These are phyloP conservation scores for Spisula subtruncata DNA, from an alignment of 2,888 invertebrate genomes.

Conservation along the genomic window DNA sequence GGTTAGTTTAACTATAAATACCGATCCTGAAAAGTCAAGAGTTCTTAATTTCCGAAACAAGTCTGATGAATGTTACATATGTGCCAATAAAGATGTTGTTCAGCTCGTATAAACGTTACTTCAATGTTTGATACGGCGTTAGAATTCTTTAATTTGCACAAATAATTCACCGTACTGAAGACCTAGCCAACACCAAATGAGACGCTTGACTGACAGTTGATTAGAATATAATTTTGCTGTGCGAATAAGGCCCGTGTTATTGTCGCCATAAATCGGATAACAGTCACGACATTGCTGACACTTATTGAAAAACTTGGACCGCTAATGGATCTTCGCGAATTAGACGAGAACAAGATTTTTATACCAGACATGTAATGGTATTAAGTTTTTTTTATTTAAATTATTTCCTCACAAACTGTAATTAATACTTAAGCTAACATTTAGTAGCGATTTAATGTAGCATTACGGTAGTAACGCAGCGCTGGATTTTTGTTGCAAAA, in stretches of 20 bases:
- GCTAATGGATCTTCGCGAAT: constrained; percentile 28
- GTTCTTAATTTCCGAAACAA: not conserved
- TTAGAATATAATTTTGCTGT: constrained; percentile 39
- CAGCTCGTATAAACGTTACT: not conserved
- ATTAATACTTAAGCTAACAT: not conserved
- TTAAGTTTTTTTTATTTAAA: not conserved
- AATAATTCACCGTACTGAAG: not conserved
- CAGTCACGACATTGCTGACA: constrained; percentile 29
- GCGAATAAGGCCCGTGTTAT: constrained; percentile 16
- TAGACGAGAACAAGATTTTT: not conserved
- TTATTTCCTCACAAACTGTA: not conserved
- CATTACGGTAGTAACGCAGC: not conserved
- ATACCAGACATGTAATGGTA: not conserved
- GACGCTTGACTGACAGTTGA: constrained; percentile 30
- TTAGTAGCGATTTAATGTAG: constrained; percentile 10
- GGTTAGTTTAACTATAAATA: constrained; percentile 4
- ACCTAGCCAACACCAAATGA: constrained; percentile 17
- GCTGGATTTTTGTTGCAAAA: not conserved
- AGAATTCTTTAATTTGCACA: constrained; percentile 8
- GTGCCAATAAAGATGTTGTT: constrained; percentile 23
- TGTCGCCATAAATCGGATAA: constrained; percentile 29
- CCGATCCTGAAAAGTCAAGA: not conserved
- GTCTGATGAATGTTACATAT: constrained; percentile 6
- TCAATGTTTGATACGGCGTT: not conserved
- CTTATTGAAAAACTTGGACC: constrained; percentile 45